Percentiles rank a stretch among this genome's conserved stretches.
Conservation (phyloP, 2,113 vertebrate genomes). For the Murina feae region DNA sequence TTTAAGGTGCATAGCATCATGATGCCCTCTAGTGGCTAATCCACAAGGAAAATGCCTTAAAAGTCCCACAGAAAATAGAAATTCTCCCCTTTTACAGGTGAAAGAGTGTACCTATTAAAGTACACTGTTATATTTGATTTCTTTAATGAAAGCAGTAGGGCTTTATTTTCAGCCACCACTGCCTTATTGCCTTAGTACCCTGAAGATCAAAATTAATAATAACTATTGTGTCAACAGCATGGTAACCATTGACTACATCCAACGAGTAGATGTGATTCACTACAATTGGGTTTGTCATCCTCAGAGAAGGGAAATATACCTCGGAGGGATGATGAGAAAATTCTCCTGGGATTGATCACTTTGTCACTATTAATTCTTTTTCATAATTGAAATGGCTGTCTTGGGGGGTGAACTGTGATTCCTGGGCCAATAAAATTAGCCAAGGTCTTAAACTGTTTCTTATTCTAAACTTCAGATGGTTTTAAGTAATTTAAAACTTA, state of each 20-base stretch:
- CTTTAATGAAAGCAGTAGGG: neutral
- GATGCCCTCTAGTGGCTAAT: slow-evolving; percentile 74
- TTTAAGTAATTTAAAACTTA: slow-evolving; percentile 27
- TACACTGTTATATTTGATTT: neutral
- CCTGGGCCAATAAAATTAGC: neutral
- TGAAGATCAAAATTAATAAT: slow-evolving; percentile 23
- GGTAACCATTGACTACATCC: neutral
- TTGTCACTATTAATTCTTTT: neutral
- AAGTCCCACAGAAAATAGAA: slow-evolving; percentile 5
- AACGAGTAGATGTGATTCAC: neutral
- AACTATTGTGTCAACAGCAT: neutral
- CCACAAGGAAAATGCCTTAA: neutral
- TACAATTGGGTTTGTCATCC: neutral
- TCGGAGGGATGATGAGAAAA: neutral
- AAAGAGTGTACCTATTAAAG: neutral
- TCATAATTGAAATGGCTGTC: neutral
- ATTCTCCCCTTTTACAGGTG: neutral
- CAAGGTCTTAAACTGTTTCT: slow-evolving; percentile 3
- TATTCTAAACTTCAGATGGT: neutral
- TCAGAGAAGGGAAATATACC: neutral
- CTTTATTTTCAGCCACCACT: neutral
- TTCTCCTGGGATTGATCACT: neutral
- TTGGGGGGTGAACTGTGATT: neutral
- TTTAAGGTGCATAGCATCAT: slow-evolving; percentile 57
- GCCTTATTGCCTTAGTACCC: neutral